Conservation (phyloP, 2,113 vertebrate species). For the Oreamnos americanus region DNA sequence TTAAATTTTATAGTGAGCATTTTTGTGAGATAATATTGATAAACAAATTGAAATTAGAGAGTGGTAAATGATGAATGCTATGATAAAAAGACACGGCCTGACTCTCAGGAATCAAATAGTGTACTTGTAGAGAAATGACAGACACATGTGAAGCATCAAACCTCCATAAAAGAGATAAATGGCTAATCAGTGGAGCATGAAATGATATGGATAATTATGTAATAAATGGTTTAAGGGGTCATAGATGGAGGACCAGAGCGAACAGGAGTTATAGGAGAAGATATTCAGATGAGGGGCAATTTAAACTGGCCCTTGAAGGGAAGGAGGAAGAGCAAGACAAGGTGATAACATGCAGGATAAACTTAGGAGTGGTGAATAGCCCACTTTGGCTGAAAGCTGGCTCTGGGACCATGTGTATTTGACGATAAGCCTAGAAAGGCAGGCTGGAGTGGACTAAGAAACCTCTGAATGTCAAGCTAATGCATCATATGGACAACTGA, state of each 20-base stretch:
- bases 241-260: neutral
- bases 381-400: neutral
- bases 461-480: constrained; percentile 48
- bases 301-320: neutral
- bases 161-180: neutral
- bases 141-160: neutral
- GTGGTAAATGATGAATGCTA: neutral
- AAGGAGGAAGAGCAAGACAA: neutral
- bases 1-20: neutral
- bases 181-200: neutral
- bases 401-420: neutral
- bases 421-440: neutral
- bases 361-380: neutral
- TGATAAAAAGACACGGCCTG: neutral
- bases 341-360: neutral
- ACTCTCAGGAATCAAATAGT: neutral
- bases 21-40: neutral
- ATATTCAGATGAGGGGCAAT: neutral
- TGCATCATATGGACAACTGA: constrained; percentile 24
- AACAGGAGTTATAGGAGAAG: neutral
- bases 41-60: neutral
- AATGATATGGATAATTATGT: neutral
- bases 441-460: neutral
- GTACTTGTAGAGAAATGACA: neutral
- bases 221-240: neutral